phyloP scores from a whole-genome alignment of 2,113 vertebrate genomes.

The Triplophysa rosa region DNA sequence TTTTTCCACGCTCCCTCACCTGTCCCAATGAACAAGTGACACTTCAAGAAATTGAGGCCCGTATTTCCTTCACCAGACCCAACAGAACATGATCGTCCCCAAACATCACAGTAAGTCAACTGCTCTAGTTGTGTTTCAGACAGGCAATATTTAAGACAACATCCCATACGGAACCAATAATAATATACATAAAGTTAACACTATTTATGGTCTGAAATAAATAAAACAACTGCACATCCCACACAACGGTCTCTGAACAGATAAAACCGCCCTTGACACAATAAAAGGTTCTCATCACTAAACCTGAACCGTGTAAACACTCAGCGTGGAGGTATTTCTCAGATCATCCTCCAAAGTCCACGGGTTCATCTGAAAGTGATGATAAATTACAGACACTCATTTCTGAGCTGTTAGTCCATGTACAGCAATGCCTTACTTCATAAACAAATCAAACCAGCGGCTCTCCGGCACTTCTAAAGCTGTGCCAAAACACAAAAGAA shows the following conservation, averaged over 20 bases:
- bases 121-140: background rate
- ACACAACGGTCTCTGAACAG: background rate
- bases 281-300: background rate
- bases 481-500: constrained; percentile 26
- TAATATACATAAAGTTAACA: background rate
- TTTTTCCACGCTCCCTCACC: too few relatives aligned
- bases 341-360: constrained; percentile 48
- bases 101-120: background rate
- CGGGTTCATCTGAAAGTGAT: constrained; percentile 32
- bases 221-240: background rate
- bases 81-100: background rate
- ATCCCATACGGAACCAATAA: constrained; percentile 3
- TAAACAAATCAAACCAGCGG: constrained; percentile 51
- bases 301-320: constrained; percentile 2
- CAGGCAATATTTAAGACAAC: constrained; percentile 1
- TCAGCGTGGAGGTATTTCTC: constrained; percentile 34
- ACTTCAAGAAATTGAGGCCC: background rate
- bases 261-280: constrained; percentile 29
- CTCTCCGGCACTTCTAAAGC: constrained; percentile 13
- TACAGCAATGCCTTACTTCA: constrained; percentile 47
- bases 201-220: background rate
- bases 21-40: too few relatives aligned
- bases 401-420: constrained; percentile 54
- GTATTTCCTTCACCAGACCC: background rate
- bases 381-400: constrained; percentile 55